Evolutionary conservation across 2,888 invertebrate genomes (phyloP), one percentile per base, ranked within the genome.

Genomic region (Lypha dubia): DNA sequence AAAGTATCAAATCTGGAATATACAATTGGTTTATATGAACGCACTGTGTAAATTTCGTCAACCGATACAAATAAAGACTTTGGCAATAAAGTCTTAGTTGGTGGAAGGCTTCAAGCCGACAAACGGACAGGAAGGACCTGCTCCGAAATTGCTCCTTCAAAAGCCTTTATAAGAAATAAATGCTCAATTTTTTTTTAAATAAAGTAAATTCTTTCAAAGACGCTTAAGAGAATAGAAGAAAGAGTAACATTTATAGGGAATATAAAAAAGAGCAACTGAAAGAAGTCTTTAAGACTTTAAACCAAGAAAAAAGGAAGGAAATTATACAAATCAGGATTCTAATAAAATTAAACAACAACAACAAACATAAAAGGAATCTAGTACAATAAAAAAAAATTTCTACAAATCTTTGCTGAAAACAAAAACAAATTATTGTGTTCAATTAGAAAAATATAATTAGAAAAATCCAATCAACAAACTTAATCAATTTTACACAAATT

Each of bases 331-430:
- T 28, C 46, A 53, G 58, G 32, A 77, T 70, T 70, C 67, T 20
- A 32, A 67, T 11, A 38, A 6, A 11, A 24, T n/a, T 3, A 51
- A 51, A 13, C 11, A 68, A 71, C 22, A 44, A 35, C 35, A 35
- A 35, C 11, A 38, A 38, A n/a, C n/a, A n/a, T 3, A 67, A 63
- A 58, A 41, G 28, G 53, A 70, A 65, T 46, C 62, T 58, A 83
- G 71, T 76, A 81, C 80, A 84, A 82, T 80, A 85, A 80, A 81
- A 63, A 17, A 83, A 56, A 62, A 79, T 53, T 67, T 77, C 62
- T 83, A 79, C 73, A 77, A 86, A 86, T 79, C 73, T 82, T 84
- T 84, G 86, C 84, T 86, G 86, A 86, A 86, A 86, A 77, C 2
- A 15, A 58, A 44, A 58, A 56, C 56, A 28, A 56, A 60, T 70